phyloP scores from a whole-genome alignment of 30 jellyfish, hydroid and myxozoan species.

The Turritopsis dohrnii region DNA sequence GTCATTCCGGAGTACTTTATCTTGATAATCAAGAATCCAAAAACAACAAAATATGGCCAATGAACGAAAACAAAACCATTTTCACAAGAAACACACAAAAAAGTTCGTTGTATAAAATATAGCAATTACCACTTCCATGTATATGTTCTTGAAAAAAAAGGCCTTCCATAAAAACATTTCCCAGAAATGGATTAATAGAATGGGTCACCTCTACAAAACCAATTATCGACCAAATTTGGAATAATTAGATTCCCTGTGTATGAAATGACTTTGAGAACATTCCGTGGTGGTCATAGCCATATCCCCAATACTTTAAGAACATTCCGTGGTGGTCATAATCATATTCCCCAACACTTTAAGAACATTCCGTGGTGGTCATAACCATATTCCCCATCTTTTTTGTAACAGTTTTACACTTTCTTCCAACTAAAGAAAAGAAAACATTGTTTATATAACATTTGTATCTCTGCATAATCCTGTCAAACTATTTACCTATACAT shows the following conservation, averaged over 20 bases:
- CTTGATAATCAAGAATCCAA: too few relatives aligned
- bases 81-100: too few relatives aligned
- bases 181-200: neutral
- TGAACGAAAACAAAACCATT: neutral
- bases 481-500: too few relatives aligned
- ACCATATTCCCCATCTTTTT: conserved; percentile 87
- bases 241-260: neutral
- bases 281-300: conserved; percentile 81
- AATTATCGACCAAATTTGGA: neutral
- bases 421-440: conserved; percentile 42
- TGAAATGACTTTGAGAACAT: conserved; percentile 50
- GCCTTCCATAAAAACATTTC: neutral
- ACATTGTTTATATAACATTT: neutral
- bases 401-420: conserved; percentile 76
- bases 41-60: too few relatives aligned
- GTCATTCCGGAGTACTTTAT: neutral
- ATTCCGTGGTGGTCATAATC: conserved; percentile 81
- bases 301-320: conserved; percentile 90
- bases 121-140: neutral
- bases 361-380: conserved; percentile 83
- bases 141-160: neutral
- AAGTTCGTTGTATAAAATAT: neutral
- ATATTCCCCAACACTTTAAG: conserved; percentile 86
- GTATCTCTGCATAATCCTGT: too few relatives aligned
- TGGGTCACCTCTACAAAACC: neutral